Evolutionary conservation across 1,140 invertebrate genomes (phyloP).

Genomic region (Sweltsa coloradensis): DNA sequence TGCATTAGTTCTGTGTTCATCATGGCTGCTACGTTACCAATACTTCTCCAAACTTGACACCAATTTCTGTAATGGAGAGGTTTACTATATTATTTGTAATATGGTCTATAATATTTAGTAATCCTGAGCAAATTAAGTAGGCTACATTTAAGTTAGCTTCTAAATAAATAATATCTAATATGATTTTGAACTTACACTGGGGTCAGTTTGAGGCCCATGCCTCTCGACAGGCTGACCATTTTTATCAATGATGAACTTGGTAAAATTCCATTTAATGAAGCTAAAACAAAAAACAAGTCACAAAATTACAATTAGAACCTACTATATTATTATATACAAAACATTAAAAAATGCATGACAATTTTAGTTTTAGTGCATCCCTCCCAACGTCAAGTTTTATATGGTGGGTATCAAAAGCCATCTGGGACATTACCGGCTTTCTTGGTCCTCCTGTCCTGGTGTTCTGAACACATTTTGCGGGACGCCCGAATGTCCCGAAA

Average conservation of each 20-base stretch:
- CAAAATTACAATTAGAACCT: no score
- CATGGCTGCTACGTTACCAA: no score
- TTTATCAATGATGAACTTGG: conserved; percentile 86
- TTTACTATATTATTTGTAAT: not conserved
- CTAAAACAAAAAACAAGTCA: conserved; percentile 24
- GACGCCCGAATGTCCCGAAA: no score
- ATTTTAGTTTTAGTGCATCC: no score
- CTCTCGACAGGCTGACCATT: conserved; percentile 73
- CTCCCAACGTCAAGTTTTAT: no score
- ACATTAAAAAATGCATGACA: no score
- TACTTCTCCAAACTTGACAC: conserved; percentile 9
- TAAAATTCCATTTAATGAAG: conserved; percentile 95
- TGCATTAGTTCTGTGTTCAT: no score
- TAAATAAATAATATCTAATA: not conserved
- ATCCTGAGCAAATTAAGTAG: not conserved
- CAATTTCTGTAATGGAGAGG: conserved; percentile 7
- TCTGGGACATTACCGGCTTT: no score
- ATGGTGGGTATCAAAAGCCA: no score
- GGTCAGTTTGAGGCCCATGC: conserved; percentile 63
- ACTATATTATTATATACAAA: no score
- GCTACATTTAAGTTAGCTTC: not conserved
- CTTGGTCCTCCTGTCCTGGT: no score
- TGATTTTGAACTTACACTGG: conserved; percentile 34
- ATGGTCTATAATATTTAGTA: not conserved
- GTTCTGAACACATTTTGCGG: no score